Percentiles rank a stretch among this genome's conserved stretches.
These are phyloP conservation scores for Embiotoca jacksoni DNA, from an alignment of 2,113 vertebrate genomes.

Conservation along the genomic window DNA sequence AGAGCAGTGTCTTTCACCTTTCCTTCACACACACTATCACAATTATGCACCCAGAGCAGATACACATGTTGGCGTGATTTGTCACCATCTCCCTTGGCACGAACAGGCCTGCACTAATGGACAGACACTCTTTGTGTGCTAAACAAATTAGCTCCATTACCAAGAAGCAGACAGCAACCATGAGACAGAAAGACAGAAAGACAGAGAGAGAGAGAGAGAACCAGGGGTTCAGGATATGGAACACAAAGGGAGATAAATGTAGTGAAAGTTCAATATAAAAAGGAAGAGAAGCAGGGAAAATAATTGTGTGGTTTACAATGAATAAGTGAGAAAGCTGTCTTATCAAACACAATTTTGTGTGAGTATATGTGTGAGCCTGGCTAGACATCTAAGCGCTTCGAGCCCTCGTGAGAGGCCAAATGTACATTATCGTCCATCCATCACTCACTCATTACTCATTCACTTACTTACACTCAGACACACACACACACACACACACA, in stretches of 20 bases:
- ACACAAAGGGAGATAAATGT: slow-evolving; percentile 36
- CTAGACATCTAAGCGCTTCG: slow-evolving; percentile 69
- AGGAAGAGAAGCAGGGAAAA: slow-evolving; percentile 41
- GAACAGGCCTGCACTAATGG: slow-evolving; percentile 80
- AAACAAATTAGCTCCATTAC: slow-evolving; percentile 88
- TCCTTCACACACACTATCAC: slow-evolving; percentile 17
- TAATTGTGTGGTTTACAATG: slow-evolving; percentile 27
- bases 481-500: slow-evolving; percentile 56
- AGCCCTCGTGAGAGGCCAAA: slow-evolving; percentile 72
- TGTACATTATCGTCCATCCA: slow-evolving; percentile 82
- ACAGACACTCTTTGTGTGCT: slow-evolving; percentile 82
- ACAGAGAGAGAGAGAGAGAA: slow-evolving; percentile 30
- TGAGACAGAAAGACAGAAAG: slow-evolving; percentile 59
- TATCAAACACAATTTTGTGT: slow-evolving; percentile 39
- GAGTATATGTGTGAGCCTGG: slow-evolving; percentile 37
- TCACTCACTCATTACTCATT: slow-evolving; percentile 82
- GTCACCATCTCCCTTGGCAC: slow-evolving; percentile 80
- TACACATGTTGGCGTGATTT: slow-evolving; percentile 74
- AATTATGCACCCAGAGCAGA: slow-evolving; percentile 53
- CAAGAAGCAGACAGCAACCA: slow-evolving; percentile 70
- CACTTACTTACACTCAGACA: slow-evolving; percentile 77
- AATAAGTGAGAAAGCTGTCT: slow-evolving; percentile 38
- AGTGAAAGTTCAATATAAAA: slow-evolving; percentile 46
- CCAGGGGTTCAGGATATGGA: slow-evolving; percentile 33
- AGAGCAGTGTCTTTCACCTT: not conserved